These are phyloP conservation scores for Auanema freiburgensis DNA, from an alignment of 2,888 invertebrate species.

Conservation along the genomic window DNA sequence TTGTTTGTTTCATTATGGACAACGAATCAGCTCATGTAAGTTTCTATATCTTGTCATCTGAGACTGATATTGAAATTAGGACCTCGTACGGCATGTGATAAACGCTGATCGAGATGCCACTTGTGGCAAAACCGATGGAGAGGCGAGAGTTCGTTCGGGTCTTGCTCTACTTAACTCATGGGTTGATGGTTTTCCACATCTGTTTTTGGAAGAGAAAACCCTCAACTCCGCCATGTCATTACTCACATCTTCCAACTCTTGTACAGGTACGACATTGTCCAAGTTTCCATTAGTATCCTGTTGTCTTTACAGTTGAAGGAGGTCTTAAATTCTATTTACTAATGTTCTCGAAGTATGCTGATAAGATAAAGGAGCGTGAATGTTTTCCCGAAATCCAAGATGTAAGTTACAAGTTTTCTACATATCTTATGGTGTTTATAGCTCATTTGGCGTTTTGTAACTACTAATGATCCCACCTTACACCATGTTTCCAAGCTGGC, in stretches of 20 bases:
- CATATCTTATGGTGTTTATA: not conserved
- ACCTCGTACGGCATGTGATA: slow-evolving; percentile 3
- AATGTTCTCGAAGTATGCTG: not conserved
- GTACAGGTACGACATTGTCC: no score
- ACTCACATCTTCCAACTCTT: no score
- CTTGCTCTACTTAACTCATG: slow-evolving; percentile 16
- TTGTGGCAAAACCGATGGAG: slow-evolving; percentile 4
- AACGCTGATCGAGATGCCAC: not conserved
- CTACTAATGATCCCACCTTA: not conserved
- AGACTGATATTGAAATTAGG: slow-evolving; percentile 3
- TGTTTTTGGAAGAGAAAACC: slow-evolving; percentile 14
- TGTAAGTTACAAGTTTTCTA: not conserved
- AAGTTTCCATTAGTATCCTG: no score
- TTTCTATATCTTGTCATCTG: slow-evolving; percentile 3
- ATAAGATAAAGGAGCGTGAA: not conserved
- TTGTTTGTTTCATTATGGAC: slow-evolving; percentile 14
- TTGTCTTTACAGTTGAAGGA: no score
- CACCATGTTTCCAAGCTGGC: slow-evolving; percentile 8
- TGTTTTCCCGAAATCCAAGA: not conserved
- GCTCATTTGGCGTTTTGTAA: not conserved
- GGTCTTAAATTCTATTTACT: not conserved
- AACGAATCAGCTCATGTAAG: slow-evolving; percentile 7
- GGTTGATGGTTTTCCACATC: slow-evolving; percentile 25
- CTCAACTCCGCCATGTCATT: no score
- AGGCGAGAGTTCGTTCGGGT: slow-evolving; percentile 2